Evolutionary conservation across 2,113 vertebrate species (phyloP), one percentile per base, ranked within the genome.

Genomic region (Tachuris rubrigastra): DNA sequence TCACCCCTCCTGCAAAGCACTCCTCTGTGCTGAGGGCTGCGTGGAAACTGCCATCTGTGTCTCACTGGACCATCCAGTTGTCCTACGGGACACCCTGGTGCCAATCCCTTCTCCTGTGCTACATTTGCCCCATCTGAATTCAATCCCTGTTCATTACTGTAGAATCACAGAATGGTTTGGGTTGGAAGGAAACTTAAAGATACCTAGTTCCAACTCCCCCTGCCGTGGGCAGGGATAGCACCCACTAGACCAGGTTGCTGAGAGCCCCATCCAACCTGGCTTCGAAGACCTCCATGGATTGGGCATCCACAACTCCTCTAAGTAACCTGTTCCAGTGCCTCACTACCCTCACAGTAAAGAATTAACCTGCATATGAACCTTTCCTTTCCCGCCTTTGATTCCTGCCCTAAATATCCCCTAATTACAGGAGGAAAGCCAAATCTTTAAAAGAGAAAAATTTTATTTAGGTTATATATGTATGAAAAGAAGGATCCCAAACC

Each of bases 21-120:
- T 6, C 30, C 5, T 41, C 23, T 28, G 23, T 0, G 6, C 35
- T 42, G 25, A 6, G 58, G 59, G 22, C 44, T 31, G 37, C 44
- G 23, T 0, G 1, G 47, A 33, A 69, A 39, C 60, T 55, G 33
- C 25, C 7, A 3, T 19, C 65, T 1, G 0, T 33, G 25, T 30
- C 21, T 24, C 25, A 27, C 49, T 27, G 49, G 49, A 50, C 14
- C 14, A 50, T 50, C 49, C 49, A 50, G 49, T 59, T 8, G 2
- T 25, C 49, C 60, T 2, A 2, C 44, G 19, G 17, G n/a, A 14
- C 17, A 50, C 42, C 30, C 12, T 2, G 0, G 22, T 5, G 1
- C 52, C 4, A 0, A 33, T 13, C 60, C n/a, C 71, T 74, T 50
- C 59, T 53, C 25, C 37, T 44, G 5, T 16, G 35, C 80, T 41